Conservation (phyloP, 2,113 vertebrate species). For the Falcunculus frontatus region DNA sequence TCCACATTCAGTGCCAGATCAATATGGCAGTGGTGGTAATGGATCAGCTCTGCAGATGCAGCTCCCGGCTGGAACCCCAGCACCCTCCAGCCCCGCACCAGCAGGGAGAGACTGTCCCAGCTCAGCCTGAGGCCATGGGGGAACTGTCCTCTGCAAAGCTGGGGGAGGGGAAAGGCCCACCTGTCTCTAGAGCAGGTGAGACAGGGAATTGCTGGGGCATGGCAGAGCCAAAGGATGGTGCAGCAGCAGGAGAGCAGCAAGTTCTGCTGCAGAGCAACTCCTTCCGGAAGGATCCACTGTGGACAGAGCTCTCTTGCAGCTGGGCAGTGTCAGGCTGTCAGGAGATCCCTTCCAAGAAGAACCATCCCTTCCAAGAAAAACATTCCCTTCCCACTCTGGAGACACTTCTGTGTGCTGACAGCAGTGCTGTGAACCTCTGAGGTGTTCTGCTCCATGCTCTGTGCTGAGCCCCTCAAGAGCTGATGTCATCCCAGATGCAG, state of each 20-base stretch:
- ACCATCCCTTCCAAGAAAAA: neutral
- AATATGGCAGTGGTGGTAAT: neutral
- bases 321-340: neutral
- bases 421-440: neutral
- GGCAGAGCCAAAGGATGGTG: neutral
- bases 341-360: neutral
- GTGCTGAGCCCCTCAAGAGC: neutral
- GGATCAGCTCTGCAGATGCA: neutral
- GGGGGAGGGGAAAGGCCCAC: neutral
- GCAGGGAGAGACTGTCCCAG: neutral
- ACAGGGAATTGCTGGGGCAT: neutral
- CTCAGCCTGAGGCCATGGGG: neutral
- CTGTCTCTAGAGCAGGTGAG: neutral
- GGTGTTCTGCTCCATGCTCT: neutral
- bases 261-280: neutral
- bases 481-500: neutral
- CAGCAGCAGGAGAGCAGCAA: neutral
- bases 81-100: neutral
- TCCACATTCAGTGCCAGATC: fast-evolving
- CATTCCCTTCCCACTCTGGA: neutral
- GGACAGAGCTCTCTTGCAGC: neutral
- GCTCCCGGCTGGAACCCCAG: neutral
- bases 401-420: neutral
- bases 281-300: fast-evolving
- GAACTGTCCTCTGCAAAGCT: neutral